Conservation (phyloP, 2,888 invertebrate species). For the Agrochola macilenta region DNA sequence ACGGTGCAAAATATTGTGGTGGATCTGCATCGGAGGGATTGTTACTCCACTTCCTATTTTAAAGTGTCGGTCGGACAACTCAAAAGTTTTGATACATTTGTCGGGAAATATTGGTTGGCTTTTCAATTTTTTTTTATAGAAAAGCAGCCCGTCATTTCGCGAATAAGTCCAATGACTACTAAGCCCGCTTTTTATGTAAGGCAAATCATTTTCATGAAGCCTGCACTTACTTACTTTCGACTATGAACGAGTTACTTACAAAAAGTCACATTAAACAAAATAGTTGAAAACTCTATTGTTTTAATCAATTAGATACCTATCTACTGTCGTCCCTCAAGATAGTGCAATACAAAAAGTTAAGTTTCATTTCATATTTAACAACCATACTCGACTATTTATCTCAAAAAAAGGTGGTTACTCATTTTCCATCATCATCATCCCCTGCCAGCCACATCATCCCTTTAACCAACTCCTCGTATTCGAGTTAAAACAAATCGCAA, state of each 20-base stretch:
- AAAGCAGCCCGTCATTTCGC: too few relatives aligned
- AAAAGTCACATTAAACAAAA: neutral
- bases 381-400: neutral
- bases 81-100: neutral
- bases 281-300: too few relatives aligned
- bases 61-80: neutral
- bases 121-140: neutral
- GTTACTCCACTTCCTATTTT: conserved; percentile 71
- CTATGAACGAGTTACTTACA: neutral
- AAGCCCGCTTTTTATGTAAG: neutral
- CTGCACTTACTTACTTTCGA: neutral
- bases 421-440: neutral
- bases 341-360: neutral
- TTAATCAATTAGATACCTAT: neutral
- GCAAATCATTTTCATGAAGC: neutral
- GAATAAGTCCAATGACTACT: too few relatives aligned
- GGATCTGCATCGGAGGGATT: conserved; percentile 55
- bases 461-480: neutral
- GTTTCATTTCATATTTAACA: neutral
- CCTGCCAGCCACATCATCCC: neutral
- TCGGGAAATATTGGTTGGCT: too few relatives aligned
- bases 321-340: neutral
- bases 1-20: conserved; percentile 83
- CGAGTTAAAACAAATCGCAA: neutral
- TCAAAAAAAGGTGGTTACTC: neutral